Evolutionary conservation across 1,140 invertebrate species (phyloP), one percentile per base, ranked within the genome.

Genomic region (Aphaenogaster floridana): DNA sequence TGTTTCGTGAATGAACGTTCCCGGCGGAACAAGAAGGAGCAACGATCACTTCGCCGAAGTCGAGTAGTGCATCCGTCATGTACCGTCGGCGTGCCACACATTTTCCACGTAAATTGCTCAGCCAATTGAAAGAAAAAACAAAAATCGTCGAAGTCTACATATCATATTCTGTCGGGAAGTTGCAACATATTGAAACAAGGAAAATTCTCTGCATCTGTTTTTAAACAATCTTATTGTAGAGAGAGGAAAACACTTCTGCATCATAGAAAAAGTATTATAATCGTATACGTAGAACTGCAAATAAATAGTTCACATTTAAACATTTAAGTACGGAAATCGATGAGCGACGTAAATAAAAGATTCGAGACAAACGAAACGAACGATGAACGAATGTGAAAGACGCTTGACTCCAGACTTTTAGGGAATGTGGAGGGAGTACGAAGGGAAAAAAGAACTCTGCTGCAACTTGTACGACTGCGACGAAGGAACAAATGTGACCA

Each of bases 1-100:
- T 63, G 69, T 48, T 61, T 48, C 28, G 80, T 17, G 80, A 84
- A 83, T 50, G 68, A 84, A 74, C n/a, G 48, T 72, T 83, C 3
- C 13, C 17, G 39, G 21, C 21, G 21, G 15, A 69, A 69, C 64
- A 28, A 69, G 34, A 54, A 9, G 36, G 48, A 13, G 4, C 4
- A 21, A 36, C 50, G 63, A 80, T 66, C 39, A 54, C 50, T 72
- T 84, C 5, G 69, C 7, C 45, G n/a, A 61, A 74, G 54, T 59
- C 54, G 69, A 61, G 39, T 9, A 48, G 54, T 54, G 28, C 80
- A 83, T 83, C 17, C 17, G 79, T 81, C 79, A 59, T 74, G 68
- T 45, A 74, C 39, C 28, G 80, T 74, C 54, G 45, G 45, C 69
- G 34, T 74, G 42, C 42, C 17, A 45, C 11, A 54, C 42, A 45